Evolutionary conservation across 2,797 vertebrate genomes (phyloP), one percentile per base, ranked within the genome.

Genomic region (Dryobates pubescens): DNA sequence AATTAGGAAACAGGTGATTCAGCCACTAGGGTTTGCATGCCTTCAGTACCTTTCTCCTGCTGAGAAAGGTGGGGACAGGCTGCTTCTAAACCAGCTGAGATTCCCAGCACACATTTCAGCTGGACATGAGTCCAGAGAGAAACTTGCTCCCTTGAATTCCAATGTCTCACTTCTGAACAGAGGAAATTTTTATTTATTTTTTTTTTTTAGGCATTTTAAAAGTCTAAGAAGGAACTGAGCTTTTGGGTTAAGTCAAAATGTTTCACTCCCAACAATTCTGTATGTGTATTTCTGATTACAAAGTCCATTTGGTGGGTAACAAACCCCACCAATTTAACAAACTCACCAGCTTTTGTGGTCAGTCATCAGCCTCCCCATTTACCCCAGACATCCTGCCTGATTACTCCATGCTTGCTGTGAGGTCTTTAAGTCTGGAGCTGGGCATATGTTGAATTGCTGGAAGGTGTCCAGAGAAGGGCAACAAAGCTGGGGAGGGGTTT

Each of bases 11-110:
- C 16, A 23, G 49, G 54, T 3, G n/a, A 29, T 17, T 43, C 26
- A 49, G 36, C 26, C n/a, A 3, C 24, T 6, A 18, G 8, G 22
- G 32, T 47, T 34, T 29, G n/a, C 20, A 0, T 6, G 13, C 18
- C 8, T 8, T 17, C 6, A 0, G 17, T 18, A 17, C 27, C 13
- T 23, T 51, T 65, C 43, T 57, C 38, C 32, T 26, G 5, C 4
- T 61, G 38, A 30, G 49, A 49, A 49, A 22, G 8, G 13, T 5
- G n/a, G 34, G n/a, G 29, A 49, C 9, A 3, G 76, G 24, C 6
- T 70, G 65, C 54, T 47, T 41, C 58, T 67, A n/a, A 72, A 45
- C 15, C 4, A 19, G 24, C 29, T 47, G 30, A 18, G 49, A 26
- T 49, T 71, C 51, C n/a, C 58, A 38, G 70, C 6, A 7, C 1